Base-by-base conservation (phyloP, 1,140 invertebrate genomes). In the Venustaconcha ellipsiformis region DNA sequence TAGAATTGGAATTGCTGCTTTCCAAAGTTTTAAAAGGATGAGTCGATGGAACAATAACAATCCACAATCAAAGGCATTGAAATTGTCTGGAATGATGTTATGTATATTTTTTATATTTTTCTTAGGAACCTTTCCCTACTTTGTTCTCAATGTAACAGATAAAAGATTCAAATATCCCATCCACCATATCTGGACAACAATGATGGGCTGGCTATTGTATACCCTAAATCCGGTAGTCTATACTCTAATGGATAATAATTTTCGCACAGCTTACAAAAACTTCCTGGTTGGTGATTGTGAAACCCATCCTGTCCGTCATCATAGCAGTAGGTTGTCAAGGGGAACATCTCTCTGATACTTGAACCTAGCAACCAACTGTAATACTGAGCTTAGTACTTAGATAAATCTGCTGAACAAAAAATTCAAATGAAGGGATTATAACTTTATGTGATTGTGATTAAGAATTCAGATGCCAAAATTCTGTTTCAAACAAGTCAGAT, bases 1-100 rank as follows among this genome's bases (percentile, higher is more conserved):
- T 20, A 79, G 86, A 58, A 86, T 87, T 14, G 86, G 86, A 20
- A 84, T 82, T 57, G 80, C 81, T 2, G 86, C 84, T 14, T 84
- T 79, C 62, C 76, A 67, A 74, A 76, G 82, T 79, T 74, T 80
- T 67, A 78, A 81, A 83, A 64, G 82, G 65, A 70, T 82, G 70
- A 58, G 78, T 69, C 59, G 69, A 73, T 70, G 81, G 82, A 72
- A 78, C n/a, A 56, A 82, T 67, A 80, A 74, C 69, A 62, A 78
- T 72, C 78, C 78, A 72, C 23, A 76, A 73, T 60, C 79, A 78
- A 76, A 77, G 76, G 66, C 83, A 3, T 68, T 83, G 37, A 70
- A 80, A 23, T 76, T 84, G 4, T 83, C 83, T 8, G 83, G 66
- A 30, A 84, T 84, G 83, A 84, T 84, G 83, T 60, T 81, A 30